Percentiles rank a stretch among this genome's conserved stretches.
These are phyloP conservation scores for Steinernema feltiae DNA, from an alignment of 1,140 invertebrate genomes.

Conservation along the genomic window DNA sequence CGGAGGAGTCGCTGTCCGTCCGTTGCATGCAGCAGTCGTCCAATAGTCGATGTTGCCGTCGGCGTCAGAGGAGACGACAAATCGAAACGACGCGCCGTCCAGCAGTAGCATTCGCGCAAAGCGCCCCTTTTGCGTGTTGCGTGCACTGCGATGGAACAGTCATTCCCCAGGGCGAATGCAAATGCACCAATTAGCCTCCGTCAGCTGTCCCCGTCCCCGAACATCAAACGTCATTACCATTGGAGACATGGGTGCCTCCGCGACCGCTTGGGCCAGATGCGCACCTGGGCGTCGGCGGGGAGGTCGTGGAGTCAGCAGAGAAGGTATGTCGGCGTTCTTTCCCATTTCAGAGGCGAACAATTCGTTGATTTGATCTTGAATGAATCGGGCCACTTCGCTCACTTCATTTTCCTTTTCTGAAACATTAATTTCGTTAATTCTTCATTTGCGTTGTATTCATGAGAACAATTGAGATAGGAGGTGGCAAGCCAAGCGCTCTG, in stretches of 20 bases:
- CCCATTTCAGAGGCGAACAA: background rate
- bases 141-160: background rate
- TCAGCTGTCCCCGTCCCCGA: background rate
- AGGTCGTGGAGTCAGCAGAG: background rate
- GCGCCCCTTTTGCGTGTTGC: background rate
- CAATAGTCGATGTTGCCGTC: constrained; percentile 11
- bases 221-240: background rate
- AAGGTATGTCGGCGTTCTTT: constrained; percentile 6
- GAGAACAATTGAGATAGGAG: too few species aligned
- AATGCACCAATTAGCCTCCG: background rate
- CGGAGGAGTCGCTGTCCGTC: background rate
- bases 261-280: background rate
- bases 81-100: constrained; percentile 3
- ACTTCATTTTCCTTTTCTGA: constrained; percentile 7
- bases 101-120: background rate
- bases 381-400: background rate
- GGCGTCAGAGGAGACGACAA: background rate
- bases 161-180: constrained; percentile 9
- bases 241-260: background rate
- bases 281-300: background rate
- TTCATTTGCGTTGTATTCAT: background rate
- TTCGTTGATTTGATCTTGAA: background rate
- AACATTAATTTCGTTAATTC: background rate
- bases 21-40: background rate
- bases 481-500: too few species aligned